Conservation (phyloP, 2,113 vertebrate species). For the Zosterops pallidus region DNA sequence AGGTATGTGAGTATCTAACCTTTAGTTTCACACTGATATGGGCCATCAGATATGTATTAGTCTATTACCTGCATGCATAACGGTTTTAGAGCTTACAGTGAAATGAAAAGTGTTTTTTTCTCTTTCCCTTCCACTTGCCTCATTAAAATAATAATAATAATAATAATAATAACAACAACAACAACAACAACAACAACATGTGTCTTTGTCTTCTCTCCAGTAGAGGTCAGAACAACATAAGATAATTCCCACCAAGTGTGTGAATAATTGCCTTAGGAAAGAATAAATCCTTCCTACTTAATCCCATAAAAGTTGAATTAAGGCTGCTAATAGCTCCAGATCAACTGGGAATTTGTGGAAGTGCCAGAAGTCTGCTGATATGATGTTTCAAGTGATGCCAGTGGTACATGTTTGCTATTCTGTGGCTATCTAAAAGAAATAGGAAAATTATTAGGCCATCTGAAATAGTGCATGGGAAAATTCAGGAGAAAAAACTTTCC, state of each 20-base stretch:
- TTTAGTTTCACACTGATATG: neutral
- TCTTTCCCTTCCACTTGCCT: neutral
- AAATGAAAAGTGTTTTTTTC: neutral
- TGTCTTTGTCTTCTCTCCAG: neutral
- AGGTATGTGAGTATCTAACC: neutral
- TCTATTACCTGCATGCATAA: neutral
- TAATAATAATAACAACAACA: too few relatives aligned
- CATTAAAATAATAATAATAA: too few relatives aligned
- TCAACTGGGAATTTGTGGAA: neutral
- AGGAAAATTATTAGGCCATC: neutral
- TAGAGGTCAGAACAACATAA: constrained; percentile 40
- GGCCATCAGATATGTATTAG: neutral
- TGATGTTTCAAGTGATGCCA: neutral
- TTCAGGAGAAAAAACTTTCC: neutral
- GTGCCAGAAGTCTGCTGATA: neutral
- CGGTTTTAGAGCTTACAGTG: neutral
- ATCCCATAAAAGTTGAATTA: neutral
- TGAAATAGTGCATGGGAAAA: neutral
- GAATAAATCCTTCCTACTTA: neutral
- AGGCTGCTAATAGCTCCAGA: neutral
- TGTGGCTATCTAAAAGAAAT: neutral
- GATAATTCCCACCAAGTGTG: neutral
- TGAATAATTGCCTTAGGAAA: neutral
- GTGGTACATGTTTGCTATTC: neutral
- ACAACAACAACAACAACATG: neutral